Conservation (phyloP, 2,888 invertebrate genomes). For the Hypena proboscidalis region DNA sequence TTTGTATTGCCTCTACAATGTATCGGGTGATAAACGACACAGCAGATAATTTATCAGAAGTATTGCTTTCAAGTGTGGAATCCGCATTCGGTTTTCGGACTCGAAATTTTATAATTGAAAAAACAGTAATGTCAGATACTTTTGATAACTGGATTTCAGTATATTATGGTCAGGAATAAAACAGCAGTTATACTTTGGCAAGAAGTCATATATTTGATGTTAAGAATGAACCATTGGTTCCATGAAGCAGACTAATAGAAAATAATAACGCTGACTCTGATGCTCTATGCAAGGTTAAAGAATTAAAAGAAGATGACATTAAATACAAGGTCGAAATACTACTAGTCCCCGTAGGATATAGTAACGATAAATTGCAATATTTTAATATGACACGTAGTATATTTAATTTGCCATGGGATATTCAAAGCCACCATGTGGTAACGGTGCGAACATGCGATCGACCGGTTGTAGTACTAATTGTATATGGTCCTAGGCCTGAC, state of each 20-base stretch:
- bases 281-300: too few relatives aligned
- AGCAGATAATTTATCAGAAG: conserved; percentile 44
- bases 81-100: conserved; percentile 28
- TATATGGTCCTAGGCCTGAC: conserved; percentile 18
- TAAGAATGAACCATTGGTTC: too few relatives aligned
- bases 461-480: conserved; percentile 38
- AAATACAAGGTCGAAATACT: too few relatives aligned
- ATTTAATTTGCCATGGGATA: conserved; percentile 29
- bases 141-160: too few relatives aligned
- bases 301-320: too few relatives aligned
- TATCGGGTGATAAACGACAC: conserved; percentile 42
- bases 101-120: conserved; percentile 38
- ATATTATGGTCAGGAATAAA: too few relatives aligned
- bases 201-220: too few relatives aligned
- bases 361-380: conserved; percentile 8
- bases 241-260: too few relatives aligned
- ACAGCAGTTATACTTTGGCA: too few relatives aligned
- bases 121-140: conserved; percentile 16
- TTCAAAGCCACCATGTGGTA: conserved; percentile 25
- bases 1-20: conserved; percentile 42
- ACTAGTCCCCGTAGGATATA: too few relatives aligned
- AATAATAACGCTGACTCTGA: too few relatives aligned
- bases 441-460: conserved; percentile 27
- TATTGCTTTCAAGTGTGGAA: conserved; percentile 41
- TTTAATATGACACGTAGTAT: conserved; percentile 28